phyloP scores from a whole-genome alignment of 1,140 invertebrate species.

The Dendrolimus kikuchii region DNA sequence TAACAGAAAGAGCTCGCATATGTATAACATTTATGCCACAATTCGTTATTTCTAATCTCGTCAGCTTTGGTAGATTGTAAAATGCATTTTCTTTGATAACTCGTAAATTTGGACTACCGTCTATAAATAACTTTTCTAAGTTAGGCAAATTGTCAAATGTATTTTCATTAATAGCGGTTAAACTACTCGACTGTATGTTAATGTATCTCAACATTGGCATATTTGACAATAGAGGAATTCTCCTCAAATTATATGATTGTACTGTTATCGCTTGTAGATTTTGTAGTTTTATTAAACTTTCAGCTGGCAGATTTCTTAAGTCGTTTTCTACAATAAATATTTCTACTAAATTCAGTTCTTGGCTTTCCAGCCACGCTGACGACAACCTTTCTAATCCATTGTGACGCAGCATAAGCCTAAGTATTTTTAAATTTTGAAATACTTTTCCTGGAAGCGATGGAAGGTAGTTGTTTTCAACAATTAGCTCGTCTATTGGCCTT shows the following conservation, averaged over 20 bases:
- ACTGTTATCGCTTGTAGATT: conserved; percentile 87
- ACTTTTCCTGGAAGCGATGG: conserved; percentile 85
- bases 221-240: conserved; percentile 79
- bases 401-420: conserved; percentile 86
- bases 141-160: conserved; percentile 82
- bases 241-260: conserved; percentile 81
- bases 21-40: conserved; percentile 87
- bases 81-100: conserved; percentile 82
- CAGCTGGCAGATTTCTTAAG: conserved; percentile 82
- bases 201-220: conserved; percentile 77
- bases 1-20: conserved; percentile 79
- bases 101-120: conserved; percentile 77
- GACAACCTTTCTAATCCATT: conserved; percentile 88
- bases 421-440: conserved; percentile 81
- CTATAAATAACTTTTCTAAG: conserved; percentile 83
- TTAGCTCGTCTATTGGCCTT: conserved; percentile 85
- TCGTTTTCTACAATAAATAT: conserved; percentile 89
- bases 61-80: conserved; percentile 81
- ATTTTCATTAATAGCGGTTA: conserved; percentile 79
- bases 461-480: conserved; percentile 88
- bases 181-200: conserved; percentile 79
- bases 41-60: conserved; percentile 82
- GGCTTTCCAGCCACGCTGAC: conserved; percentile 83
- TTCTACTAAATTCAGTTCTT: conserved; percentile 84
- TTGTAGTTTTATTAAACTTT: conserved; percentile 82